Evolutionary conservation across 2,888 invertebrate species (phyloP).

Genomic region (Branchipolynoe longqiensis): DNA sequence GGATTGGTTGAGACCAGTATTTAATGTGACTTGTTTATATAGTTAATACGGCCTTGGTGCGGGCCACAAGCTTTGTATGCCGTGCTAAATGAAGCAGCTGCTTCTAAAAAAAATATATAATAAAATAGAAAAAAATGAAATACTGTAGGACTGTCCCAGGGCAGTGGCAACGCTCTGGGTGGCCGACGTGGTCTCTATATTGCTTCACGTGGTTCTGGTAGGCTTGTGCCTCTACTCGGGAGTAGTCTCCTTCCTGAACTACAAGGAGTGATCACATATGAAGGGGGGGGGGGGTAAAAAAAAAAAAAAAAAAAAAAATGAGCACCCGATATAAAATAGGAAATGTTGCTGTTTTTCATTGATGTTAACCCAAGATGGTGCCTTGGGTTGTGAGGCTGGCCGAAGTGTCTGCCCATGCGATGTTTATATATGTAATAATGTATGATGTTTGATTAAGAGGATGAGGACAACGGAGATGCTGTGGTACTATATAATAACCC

Average conservation of each 20-base stretch:
- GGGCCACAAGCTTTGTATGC: background rate
- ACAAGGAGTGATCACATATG: too few species aligned
- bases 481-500: constrained; percentile 48
- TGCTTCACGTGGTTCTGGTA: too few species aligned
- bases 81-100: constrained; percentile 36
- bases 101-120: constrained; percentile 36
- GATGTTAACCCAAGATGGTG: constrained; percentile 32
- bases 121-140: too few species aligned
- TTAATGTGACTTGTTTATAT: too few species aligned
- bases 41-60: background rate
- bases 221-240: too few species aligned
- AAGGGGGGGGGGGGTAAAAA: too few species aligned
- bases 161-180: background rate
- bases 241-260: too few species aligned
- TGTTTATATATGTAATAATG: constrained; percentile 49
- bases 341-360: constrained; percentile 47
- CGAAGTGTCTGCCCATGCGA: background rate
- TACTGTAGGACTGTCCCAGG: background rate
- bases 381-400: background rate
- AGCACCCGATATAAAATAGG: constrained; percentile 4
- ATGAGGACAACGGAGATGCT: constrained; percentile 11
- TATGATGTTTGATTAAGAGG: constrained; percentile 39
- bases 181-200: too few species aligned
- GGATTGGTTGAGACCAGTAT: constrained; percentile 13
- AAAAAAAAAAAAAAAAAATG: background rate